A percentile compares a stretch with the other conserved stretches of the same genome.
Conservation (phyloP, 2,113 vertebrate species). For the Scalopus aquaticus region DNA sequence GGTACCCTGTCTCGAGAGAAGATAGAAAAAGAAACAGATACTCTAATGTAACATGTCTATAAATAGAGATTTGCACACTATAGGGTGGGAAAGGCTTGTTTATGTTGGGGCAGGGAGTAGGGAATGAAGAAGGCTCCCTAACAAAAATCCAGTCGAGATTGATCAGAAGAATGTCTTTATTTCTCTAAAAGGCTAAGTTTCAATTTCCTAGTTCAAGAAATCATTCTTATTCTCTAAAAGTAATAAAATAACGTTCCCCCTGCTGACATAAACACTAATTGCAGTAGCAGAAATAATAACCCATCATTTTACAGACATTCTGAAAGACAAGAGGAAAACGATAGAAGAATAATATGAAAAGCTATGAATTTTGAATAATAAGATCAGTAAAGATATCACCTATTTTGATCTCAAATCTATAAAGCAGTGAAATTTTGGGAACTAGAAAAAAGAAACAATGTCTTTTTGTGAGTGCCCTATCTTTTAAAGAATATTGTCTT, state of each 20-base stretch:
- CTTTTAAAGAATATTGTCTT: conserved; percentile 51
- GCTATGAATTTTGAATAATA: conserved; percentile 60
- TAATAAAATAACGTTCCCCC: conserved; percentile 76
- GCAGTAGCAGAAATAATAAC: conserved; percentile 74
- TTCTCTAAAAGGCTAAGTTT: conserved; percentile 73
- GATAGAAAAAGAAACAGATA: background rate
- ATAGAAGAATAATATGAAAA: conserved; percentile 62
- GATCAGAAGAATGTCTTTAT: conserved; percentile 60
- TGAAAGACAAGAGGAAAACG: conserved; percentile 69
- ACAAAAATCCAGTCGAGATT: conserved; percentile 45
- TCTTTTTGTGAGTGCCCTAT: conserved; percentile 38
- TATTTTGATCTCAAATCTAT: conserved; percentile 64
- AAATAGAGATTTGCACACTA: conserved; percentile 12
- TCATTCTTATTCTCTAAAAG: conserved; percentile 76
- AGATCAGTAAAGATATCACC: conserved; percentile 19
- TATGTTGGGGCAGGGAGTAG: background rate
- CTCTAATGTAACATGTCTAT: background rate
- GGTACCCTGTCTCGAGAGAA: background rate
- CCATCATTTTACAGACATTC: conserved; percentile 68
- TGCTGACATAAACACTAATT: conserved; percentile 72
- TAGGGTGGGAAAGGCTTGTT: background rate
- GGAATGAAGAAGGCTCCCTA: background rate
- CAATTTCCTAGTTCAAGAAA: conserved; percentile 75
- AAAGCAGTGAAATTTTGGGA: conserved; percentile 48
- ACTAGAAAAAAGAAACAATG: conserved; percentile 50